These are phyloP conservation scores for Genyomyrus donnyi DNA, from an alignment of 2,113 vertebrate species.

Conservation along the genomic window DNA sequence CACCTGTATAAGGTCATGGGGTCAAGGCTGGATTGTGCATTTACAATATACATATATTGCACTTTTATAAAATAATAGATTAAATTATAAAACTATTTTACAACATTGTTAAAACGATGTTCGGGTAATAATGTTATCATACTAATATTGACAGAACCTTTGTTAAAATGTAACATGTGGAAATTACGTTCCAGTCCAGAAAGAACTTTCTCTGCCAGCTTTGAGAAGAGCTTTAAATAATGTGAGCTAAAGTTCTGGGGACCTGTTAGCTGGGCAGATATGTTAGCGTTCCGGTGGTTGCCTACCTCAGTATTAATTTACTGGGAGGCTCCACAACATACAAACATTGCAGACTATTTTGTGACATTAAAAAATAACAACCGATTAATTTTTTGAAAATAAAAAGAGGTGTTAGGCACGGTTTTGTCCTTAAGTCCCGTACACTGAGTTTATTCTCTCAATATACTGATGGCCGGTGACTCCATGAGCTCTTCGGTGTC, in stretches of 20 bases:
- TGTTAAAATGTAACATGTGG: neutral
- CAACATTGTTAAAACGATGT: no score
- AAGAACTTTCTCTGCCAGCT: no score
- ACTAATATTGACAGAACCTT: no score
- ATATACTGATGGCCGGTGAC: neutral
- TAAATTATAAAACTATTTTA: no score
- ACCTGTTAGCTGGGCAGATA: neutral
- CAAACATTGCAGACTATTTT: neutral
- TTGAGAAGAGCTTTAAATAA: no score
- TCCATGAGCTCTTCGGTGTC: neutral
- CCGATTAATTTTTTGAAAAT: neutral
- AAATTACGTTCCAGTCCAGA: no score
- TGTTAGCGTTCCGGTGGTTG: neutral
- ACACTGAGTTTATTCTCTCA: neutral
- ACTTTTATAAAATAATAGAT: no score
- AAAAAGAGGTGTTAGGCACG: neutral
- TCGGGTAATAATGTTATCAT: no score
- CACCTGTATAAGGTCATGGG: no score
- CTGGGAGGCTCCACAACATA: neutral
- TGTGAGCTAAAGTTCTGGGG: neutral
- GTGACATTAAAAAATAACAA: neutral
- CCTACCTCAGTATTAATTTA: neutral
- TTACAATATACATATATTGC: no score
- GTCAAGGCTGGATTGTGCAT: no score
- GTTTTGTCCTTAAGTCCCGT: neutral